Evolutionary conservation across 2,113 vertebrate species (phyloP), one percentile per base, ranked within the genome.

Genomic region (Callorhinus ursinus): DNA sequence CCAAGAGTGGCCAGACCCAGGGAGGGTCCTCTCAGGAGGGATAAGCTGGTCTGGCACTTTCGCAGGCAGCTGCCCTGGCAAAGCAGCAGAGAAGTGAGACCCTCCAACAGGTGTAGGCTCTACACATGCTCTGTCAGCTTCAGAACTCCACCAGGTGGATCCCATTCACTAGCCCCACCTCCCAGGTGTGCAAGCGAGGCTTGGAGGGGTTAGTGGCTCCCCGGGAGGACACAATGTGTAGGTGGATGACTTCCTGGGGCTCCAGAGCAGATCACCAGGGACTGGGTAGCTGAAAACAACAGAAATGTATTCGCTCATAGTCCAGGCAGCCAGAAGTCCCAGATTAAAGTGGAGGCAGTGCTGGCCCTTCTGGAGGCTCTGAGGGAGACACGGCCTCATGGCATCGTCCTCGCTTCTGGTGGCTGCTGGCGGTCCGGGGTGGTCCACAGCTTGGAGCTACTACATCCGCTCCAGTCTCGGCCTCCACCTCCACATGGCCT

Each of bases 391-490:
- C 1, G 0, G 19, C 21, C n/a, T 1, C 63, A 18, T 4, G 39
- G 7, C 36, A 77, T 4, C 9, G 15, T 53, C 15, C 39, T 31
- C 8, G 12, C 36, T 11, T 13, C 33, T 1, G 8, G 4, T 0
- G 13, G 33, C 18, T 31, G 0, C 28, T 19, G 6, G 33, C 7
- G 10, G 11, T 3, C 21, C 36, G 39, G 11, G 1, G 11, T n/a
- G 1, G 28, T 24, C 55, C 26, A 8, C 0, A 39, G 19, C 53
- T n/a, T 22, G 6, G 0, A 9, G 39, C 39, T 10, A 49, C 33
- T 0, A 1, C 2, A 13, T 31, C 2, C 7, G 3, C n/a, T 1
- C 4, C 0, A 1, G 18, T 42, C 39, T 76, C 39, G 59, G 69
- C 16, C 19, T 65, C 2, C 24, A 8, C 1, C 46, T 8, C 53